These are phyloP conservation scores for Tinea pellionella DNA, from an alignment of 2,888 invertebrate genomes.

Conservation along the genomic window DNA sequence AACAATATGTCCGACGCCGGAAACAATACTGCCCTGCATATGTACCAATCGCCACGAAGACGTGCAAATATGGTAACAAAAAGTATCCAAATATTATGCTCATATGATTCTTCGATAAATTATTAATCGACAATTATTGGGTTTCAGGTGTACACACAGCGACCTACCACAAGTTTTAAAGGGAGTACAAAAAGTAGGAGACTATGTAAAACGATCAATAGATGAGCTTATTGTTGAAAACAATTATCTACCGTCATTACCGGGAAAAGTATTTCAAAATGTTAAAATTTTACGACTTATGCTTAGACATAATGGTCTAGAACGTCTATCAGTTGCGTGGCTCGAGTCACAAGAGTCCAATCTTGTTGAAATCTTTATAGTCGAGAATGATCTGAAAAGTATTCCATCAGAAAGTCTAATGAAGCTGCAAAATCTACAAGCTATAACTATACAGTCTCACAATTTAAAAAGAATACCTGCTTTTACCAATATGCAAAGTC, in stretches of 20 bases:
- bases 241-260: conserved; percentile 86
- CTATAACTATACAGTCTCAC: conserved; percentile 84
- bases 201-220: conserved; percentile 75
- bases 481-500: conserved; percentile 76
- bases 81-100: conserved; percentile 15
- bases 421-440: conserved; percentile 80
- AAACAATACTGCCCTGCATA: conserved; percentile 83
- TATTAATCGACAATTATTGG: neutral
- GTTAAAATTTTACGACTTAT: conserved; percentile 82
- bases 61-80: conserved; percentile 84
- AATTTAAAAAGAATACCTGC: conserved; percentile 80
- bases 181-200: conserved; percentile 77
- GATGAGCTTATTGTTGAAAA: conserved; percentile 91
- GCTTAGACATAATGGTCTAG: conserved; percentile 85
- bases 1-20: conserved; percentile 77
- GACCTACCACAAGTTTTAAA: conserved; percentile 81
- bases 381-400: conserved; percentile 83
- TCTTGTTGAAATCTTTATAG: conserved; percentile 85
- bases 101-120: neutral
- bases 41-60: conserved; percentile 83
- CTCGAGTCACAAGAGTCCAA: conserved; percentile 80
- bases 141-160: conserved; percentile 90
- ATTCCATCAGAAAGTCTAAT: conserved; percentile 83
- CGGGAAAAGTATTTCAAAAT: conserved; percentile 82
- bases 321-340: conserved; percentile 85